Evolutionary conservation across 2,888 invertebrate genomes (phyloP), one percentile per base, ranked within the genome.

Genomic region (Apamea epomidion): DNA sequence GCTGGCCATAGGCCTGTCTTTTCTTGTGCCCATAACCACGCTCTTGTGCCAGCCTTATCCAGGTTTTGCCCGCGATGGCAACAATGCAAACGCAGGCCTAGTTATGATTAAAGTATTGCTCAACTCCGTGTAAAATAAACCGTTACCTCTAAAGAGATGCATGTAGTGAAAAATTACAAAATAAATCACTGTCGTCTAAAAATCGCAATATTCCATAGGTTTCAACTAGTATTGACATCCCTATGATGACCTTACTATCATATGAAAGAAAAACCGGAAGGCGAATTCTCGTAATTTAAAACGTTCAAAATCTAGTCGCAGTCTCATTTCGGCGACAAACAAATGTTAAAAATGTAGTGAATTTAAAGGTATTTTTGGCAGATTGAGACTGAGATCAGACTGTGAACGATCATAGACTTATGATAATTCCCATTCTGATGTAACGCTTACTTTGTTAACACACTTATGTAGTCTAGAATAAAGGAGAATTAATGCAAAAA

Each of bases 401-500:
- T 16, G 14, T 48, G 48, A 48, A 48, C 16, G 16, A 5, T 16
- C 48, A 14, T 16, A 48, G 12, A 48, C 14, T 48, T 48, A 48
- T 12, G 48, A 16, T 16, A 48, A 48, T 48, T 16, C 5, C 16
- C 16, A 16, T 0, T 48, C 12, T 8, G 4, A 64, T 68, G 4
- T 45, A 25, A 54, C 48, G 32, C 69, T 51, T 62, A 5, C 6
- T 51, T 37, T 51, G 58, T 72, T 8, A 45, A 71, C 67, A 78
- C 70, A 72, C 60, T 45, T 37, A 54, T 14, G n/a, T n/a, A n/a
- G n/a, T 60, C 32, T 64, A 60, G 32, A 74, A 68, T n/a, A 70
- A 45, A 80, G 67, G 29, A 58, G 21, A 70, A 68, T 76, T 74
- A 86, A 84, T 80, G 58, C 42, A 51, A 76, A 83, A 86, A 85